These are phyloP conservation scores for Sphaerolaimus hirsutus DNA, from an alignment of 2,888 invertebrate species.

Conservation along the genomic window DNA sequence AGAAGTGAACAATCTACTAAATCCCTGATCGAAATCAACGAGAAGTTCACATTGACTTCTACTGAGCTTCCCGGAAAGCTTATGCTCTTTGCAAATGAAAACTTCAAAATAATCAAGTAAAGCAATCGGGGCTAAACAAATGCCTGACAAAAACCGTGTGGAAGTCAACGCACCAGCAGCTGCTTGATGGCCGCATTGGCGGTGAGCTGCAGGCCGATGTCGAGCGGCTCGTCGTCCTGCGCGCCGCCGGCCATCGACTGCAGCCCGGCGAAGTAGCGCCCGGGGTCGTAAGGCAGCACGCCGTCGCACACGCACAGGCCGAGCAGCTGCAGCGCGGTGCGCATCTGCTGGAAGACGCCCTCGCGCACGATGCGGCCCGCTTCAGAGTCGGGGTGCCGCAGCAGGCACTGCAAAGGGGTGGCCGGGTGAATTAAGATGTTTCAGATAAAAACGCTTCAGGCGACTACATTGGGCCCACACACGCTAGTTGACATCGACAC, in stretches of 20 bases:
- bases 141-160: background rate
- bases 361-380: conserved; percentile 81
- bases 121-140: background rate
- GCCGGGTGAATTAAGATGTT: background rate
- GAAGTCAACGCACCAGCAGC: conserved; percentile 39
- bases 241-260: conserved; percentile 6
- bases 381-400: conserved; percentile 75
- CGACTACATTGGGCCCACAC: no score
- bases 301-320: conserved; percentile 91
- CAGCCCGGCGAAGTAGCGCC: conserved; percentile 10
- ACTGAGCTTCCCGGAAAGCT: no score
- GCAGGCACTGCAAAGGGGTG: conserved; percentile 51
- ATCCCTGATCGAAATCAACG: no score
- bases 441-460: no score
- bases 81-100: no score
- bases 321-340: conserved; percentile 82
- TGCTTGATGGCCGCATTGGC: conserved; percentile 58
- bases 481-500: no score
- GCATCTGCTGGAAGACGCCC: conserved; percentile 77
- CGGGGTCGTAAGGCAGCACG: conserved; percentile 35
- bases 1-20: no score
- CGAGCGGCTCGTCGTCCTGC: conserved; percentile 22
- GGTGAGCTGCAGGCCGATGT: conserved; percentile 29
- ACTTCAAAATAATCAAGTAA: no score
- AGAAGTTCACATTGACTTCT: no score